Base-by-base conservation (phyloP, 2,113 vertebrate species). In the Hippocampus abdominalis region DNA sequence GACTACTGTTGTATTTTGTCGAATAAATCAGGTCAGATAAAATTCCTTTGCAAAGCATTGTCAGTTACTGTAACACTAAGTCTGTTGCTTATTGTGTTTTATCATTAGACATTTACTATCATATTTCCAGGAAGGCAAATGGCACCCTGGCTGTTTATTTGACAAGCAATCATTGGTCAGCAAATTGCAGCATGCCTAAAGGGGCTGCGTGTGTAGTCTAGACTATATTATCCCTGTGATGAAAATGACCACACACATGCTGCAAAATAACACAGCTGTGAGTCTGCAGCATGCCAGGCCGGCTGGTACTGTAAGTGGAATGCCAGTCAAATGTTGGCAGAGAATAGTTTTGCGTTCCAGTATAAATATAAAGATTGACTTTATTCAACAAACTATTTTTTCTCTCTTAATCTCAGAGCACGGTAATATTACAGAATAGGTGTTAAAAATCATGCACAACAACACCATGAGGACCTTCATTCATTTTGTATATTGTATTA, bases 91-190 rank as follows among this genome's bases (percentile, higher is more conserved):
- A 77, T 84, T 81, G 73, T 70, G 56, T 64, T 20, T 75, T 78
- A 80, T 78, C 77, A 78, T 82, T 84, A 76, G 66, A 73, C 77
- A 85, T 79, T 74, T 60, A 15, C 20, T 60, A 18, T 72, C 82
- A 66, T 76, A 82, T 85, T 87, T 88, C 78, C 82, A 80, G 74
- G 77, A 86, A 86, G 73, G 76, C 74, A 86, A 83, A 84, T 1
- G 69, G 56, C 82, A 69, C 42, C 60, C 36, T 63, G 64, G 70
- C 77, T 89, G 83, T 89, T 89, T 89, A 89, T 89, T 89, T 89
- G 81, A 84, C 78, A 83, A 82, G 84, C 79, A 80, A 79, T 82
- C 81, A 75, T 82, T 76, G 81, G 83, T 72, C 79, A 81, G 86
- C 40, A 78, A 88, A 89, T 87, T 84, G 80, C 40, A 81, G 70